Base-by-base conservation (phyloP, 2,888 invertebrate genomes). In the Synergus japonicus region DNA sequence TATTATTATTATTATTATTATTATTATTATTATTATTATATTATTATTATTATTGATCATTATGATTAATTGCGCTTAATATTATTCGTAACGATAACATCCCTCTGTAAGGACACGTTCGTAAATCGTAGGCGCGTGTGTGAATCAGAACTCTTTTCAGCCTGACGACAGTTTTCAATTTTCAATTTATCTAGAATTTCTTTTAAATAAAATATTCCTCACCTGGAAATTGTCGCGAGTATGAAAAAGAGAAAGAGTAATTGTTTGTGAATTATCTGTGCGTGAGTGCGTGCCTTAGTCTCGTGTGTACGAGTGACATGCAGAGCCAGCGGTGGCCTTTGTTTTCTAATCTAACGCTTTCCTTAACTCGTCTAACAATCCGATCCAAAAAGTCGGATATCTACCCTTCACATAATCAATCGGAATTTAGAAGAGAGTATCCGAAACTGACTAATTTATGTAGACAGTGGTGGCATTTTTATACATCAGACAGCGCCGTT, bases 381-480 rank as follows among this genome's bases (percentile, higher is more conserved):
- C 43, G 41, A 63, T 63, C n/a, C 9, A 29, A 18, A 18, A 46
- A 63, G 29, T 58, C 79, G 64, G 73, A 54, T 66, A 43, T 67
- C 13, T 46, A 73, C 73, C 37, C 37, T 73, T 73, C 73, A 73
- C n/a, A 54, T 54, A 73, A 73, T 22, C 13, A 63, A 41, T 73
- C 54, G 73, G n/a, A 73, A 73, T 73, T 73, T 73, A 54, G 8
- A 73, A 58, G n/a, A 73, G 29, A 73, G 37, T 73, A 49, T 54
- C 73, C 15, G 85, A 86, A 85, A 84, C 83, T 86, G 87, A 88
- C 86, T 87, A 87, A 88, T 84, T 86, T 85, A 84, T 87, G 84
- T 86, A 87, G 85, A 87, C 86, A 90, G 87, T 90, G 89, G 89
- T 89, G 89, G 88, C 88, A 89, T 91, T 90, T 91, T 90, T 90